phyloP scores from a whole-genome alignment of 35 echinoderm and acorn worm genomes.

The Strongylocentrotus purpuratus region DNA sequence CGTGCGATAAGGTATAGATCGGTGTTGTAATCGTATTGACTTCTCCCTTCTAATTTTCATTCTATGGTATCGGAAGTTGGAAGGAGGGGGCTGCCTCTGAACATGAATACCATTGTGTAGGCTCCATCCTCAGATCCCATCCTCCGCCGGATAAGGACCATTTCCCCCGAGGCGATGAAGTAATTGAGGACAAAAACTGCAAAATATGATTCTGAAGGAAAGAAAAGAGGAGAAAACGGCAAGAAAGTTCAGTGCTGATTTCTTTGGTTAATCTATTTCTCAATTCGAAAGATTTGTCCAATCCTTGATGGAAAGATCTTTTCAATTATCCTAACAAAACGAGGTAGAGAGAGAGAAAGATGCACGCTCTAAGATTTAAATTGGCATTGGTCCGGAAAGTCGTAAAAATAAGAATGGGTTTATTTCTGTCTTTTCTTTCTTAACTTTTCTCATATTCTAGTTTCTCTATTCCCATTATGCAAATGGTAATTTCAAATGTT shows the following conservation, averaged over 20 bases:
- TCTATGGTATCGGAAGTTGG: background rate
- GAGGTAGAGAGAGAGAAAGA: background rate
- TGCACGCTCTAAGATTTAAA: background rate
- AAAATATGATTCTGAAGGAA: slow-evolving; percentile 12
- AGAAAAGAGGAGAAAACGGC: background rate
- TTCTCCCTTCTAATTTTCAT: background rate
- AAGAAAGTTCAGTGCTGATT: background rate
- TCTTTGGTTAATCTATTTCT: slow-evolving; percentile 12
- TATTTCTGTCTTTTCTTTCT: background rate
- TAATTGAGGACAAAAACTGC: background rate
- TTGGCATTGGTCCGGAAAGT: background rate
- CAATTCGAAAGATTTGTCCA: slow-evolving; percentile 5
- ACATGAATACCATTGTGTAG: background rate
- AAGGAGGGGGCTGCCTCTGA: background rate
- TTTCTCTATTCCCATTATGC: background rate
- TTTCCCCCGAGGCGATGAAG: background rate
- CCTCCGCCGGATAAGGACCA: background rate
- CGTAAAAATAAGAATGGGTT: background rate
- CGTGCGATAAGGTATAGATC: background rate
- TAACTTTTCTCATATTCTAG: background rate
- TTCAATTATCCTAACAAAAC: slow-evolving; percentile 4
- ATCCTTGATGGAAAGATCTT: slow-evolving; percentile 3
- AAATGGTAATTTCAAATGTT: background rate
- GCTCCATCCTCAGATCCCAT: background rate
- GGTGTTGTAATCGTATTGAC: slow-evolving; percentile 34